A percentile compares a stretch with the other conserved stretches of the same genome.
Conservation (phyloP, 2,797 vertebrate species). For the Micromesistius poutassou region DNA sequence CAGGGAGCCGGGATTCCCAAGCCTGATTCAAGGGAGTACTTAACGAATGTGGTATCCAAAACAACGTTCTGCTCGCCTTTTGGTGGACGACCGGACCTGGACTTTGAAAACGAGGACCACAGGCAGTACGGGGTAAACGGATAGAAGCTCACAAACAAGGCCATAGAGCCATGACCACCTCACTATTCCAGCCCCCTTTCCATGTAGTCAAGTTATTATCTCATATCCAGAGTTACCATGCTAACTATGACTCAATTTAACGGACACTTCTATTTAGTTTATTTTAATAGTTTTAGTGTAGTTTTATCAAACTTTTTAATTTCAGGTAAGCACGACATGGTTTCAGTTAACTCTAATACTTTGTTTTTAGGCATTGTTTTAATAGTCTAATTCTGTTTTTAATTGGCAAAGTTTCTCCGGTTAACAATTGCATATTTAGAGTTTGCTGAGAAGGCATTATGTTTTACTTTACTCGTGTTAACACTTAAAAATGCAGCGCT, state of each 20-base stretch:
- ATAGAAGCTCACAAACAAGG: constrained; percentile 30
- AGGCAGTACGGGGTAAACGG: constrained; percentile 32
- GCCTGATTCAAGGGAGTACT: constrained; percentile 33
- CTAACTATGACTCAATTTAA: constrained; percentile 4
- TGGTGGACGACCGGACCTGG: constrained; percentile 27
- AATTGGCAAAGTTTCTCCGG: background rate
- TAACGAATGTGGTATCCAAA: background rate
- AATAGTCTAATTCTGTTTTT: background rate
- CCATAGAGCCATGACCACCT: constrained; percentile 3
- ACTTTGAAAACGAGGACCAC: constrained; percentile 35
- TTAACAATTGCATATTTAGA: background rate
- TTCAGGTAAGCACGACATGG: background rate
- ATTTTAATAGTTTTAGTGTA: background rate
- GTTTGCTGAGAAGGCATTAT: background rate
- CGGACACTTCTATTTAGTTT: constrained; percentile 6
- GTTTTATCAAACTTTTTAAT: constrained; percentile 3
- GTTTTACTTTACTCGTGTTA: background rate
- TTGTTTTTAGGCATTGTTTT: background rate
- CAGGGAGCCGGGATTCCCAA: constrained; percentile 38
- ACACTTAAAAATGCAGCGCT: background rate
- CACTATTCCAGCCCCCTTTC: background rate
- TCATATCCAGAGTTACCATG: background rate
- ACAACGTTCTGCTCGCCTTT: constrained; percentile 27
- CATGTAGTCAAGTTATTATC: background rate
- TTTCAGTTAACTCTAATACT: constrained; percentile 1